Evolutionary conservation across 2,797 vertebrate genomes (phyloP), one percentile per base, ranked within the genome.

Genomic region (Pteropus rufus): DNA sequence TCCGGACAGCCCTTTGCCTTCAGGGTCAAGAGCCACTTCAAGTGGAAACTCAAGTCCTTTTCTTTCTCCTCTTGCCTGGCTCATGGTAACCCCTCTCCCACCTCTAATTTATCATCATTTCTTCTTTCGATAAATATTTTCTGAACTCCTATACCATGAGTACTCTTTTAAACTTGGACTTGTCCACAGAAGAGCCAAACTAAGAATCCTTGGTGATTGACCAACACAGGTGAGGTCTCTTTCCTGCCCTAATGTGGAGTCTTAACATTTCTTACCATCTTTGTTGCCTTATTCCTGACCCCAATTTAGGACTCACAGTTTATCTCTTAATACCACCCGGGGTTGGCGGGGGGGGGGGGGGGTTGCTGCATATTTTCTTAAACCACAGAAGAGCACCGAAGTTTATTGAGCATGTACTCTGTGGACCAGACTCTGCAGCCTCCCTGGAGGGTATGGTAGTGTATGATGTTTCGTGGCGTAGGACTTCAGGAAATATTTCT

Each of bases 71-170:
- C 76, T 89, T 26, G 44, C 81, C 54, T 44, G 52, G 36, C 31
- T 88, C 44, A 10, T 3, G 3, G 16, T 34, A 15, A 7, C 15
- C 39, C 6, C 10, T 18, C 36, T 36, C 44, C 34, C 54, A 26
- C 44, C 58, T 86, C 60, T 54, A 41, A 54, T 23, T 72, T 67
- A 82, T 65, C 72, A n/a, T 15, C 7, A 19, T 91, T 80, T 88
- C 86, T 94, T 85, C 76, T 83, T 72, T 94, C 39, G 10, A 73
- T 88, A 73, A 84, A 18, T 89, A 83, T 52, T 86, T 88, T 46
- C 73, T 44, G 41, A 69, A 93, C 94, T 96, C 91, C 44, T 94
- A 5, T 10, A 21, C 80, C 77, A 10, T 5, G 34, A 81, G 16
- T 16, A 16, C n/a, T 60, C 44, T 62, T 96, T 80, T 65, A 34